phyloP scores from a whole-genome alignment of 2,113 vertebrate genomes.

The Piaya cayana region DNA sequence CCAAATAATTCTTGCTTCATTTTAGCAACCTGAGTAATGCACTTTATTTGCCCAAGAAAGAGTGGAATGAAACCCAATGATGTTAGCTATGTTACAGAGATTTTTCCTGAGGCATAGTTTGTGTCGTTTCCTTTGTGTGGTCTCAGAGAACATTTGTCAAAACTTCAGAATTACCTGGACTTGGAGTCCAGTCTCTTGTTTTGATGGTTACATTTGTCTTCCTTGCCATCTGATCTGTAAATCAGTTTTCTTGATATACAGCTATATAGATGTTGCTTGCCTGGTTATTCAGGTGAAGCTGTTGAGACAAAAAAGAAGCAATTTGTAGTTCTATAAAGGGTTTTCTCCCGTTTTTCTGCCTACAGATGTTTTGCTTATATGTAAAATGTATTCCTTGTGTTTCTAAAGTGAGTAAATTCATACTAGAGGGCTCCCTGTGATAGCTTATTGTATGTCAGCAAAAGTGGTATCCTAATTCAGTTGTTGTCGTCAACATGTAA shows the following conservation, averaged over 20 bases:
- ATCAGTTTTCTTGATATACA: neutral
- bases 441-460: neutral
- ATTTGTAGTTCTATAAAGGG: neutral
- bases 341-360: neutral
- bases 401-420: neutral
- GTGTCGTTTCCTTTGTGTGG: neutral
- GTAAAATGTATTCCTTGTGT: neutral
- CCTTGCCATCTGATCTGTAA: neutral
- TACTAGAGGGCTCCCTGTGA: neutral
- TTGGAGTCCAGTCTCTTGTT: neutral
- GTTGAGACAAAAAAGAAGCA: neutral
- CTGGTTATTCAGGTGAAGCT: neutral
- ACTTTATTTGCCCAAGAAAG: neutral
- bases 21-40: constrained; percentile 10
- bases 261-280: neutral
- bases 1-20: neutral
- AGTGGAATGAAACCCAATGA: neutral
- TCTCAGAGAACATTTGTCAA: neutral
- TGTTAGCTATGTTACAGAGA: neutral
- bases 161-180: neutral
- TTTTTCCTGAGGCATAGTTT: neutral
- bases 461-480: neutral
- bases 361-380: neutral
- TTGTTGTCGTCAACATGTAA: neutral
- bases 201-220: neutral